Base-by-base conservation (phyloP, 1,140 invertebrate species). In the Protaetia brevitarsis region DNA sequence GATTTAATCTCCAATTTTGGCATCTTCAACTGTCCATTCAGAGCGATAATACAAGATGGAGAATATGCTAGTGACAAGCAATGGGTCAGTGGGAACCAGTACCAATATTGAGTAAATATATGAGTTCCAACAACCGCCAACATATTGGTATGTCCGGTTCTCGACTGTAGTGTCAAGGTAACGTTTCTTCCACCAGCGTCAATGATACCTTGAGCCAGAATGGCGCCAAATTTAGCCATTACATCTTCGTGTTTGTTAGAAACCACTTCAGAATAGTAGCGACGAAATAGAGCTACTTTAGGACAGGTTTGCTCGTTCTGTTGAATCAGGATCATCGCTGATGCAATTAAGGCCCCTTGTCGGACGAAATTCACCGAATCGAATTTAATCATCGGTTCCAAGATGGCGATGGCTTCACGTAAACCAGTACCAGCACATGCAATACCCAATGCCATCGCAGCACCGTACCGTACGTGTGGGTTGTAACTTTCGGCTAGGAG, bases 21-120 rank as follows among this genome's bases (percentile, higher is more conserved):
- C 96, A 99, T 99, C 68, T 97, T 96, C 0, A 99, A 83, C 75
- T 98, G 92, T 0, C 90, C 88, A 78, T 99, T 99, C 0, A 99
- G 85, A 7, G 89, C 95, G 76, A 99, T 97, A 2, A 99, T 75
- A 75, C 93, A 96, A 0, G 97, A 98, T 1, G 98, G 97, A 0
- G 94, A 95, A 76, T 99, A 99, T 0, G 97, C 93, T 61, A 99
- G 81, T 2, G 95, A 95, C 37, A 99, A 80, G 72, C 97, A 99
- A 78, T 99, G 95, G 0, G 95, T 90, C 57, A 99, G 81, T 0
- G 98, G 97, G 86, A 98, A 99, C 98, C 98, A 99, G 78, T 98
- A 99, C 98, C 98, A 99, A 79, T 98, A 98, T 78, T 99, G 97
- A 0, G 95, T 96, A 79, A 99, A 99, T 0, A 99, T 92, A 37